Evolutionary conservation across 2,113 vertebrate genomes (phyloP), one percentile per base, ranked within the genome.

Genomic region (Heptranchias perlo): DNA sequence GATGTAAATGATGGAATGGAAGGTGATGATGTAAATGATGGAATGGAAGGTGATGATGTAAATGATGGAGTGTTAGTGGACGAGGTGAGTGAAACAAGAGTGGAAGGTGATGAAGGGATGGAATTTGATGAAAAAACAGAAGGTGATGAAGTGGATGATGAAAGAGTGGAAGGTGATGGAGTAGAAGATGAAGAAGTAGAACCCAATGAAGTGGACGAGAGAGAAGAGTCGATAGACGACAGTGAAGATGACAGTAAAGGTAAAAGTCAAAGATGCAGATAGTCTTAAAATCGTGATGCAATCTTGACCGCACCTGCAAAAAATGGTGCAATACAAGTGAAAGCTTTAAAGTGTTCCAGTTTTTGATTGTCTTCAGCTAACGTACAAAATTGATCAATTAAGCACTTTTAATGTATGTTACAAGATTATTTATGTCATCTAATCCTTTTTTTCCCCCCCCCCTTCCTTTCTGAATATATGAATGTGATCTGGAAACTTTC

Each of bases 171-270:
- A 14, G 76, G 3, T 6, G 23, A 13, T 10, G 35, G 2, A n/a
- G 35, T 39, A 13, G 76, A 78, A 1, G 76, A 82, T 1, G 76
- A 5, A 16, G 14, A 14, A 18, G 1, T 11, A n/a, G n/a, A n/a
- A 18, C 25, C 23, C 25, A 47, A 95, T 95, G 94, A 73, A 95
- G 11, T 95, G 94, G 64, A 16, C 62, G 28, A 18, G 25, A 49
- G 23, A 47, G 92, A 93, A 64, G 91, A 94, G 35, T 62, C 64
- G 58, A 47, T 47, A 96, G 62, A 54, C 94, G 25, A 44, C 61
- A 94, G 96, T 96, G 96, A 94, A 0, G 1, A 84, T 76, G 61
- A 84, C 31, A 96, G 49, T 39, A 11, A 89, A 95, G 97, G 97
- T 97, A 96, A 96, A 96, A 13, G 54, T 64, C 96, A 52, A 95